A percentile compares a stretch with the other conserved stretches of the same genome.
Conservation (phyloP, 2,113 vertebrate species). For the Vulpes vulpes region DNA sequence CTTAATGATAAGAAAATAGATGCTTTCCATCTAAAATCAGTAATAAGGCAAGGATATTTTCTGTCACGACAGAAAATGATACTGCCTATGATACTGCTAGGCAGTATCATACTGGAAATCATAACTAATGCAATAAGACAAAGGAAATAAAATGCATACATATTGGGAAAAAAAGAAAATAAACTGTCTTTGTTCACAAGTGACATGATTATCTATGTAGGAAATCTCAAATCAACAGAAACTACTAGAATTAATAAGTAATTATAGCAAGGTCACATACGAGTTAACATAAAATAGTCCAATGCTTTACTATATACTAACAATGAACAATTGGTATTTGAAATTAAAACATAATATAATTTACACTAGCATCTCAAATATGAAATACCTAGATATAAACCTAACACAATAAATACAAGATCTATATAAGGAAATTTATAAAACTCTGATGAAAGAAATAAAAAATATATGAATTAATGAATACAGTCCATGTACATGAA, state of each 20-base stretch:
- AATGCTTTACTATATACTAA: not conserved
- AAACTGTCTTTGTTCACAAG: not conserved
- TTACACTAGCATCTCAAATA: not conserved
- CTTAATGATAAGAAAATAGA: not conserved
- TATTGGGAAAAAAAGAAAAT: not conserved
- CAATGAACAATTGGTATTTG: not conserved
- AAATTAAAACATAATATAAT: not conserved
- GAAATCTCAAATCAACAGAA: not conserved
- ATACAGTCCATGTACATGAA: not conserved
- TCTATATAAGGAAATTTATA: not conserved
- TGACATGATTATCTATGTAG: not conserved
- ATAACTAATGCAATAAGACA: not conserved
- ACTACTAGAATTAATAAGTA: not conserved
- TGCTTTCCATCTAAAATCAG: not conserved
- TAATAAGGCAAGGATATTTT: not conserved
- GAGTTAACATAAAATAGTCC: not conserved
- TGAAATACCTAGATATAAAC: not conserved
- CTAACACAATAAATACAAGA: not conserved
- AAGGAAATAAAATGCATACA: not conserved
- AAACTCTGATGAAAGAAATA: not conserved
- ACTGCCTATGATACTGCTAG: not conserved
- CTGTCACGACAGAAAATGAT: not conserved
- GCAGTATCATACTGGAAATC: not conserved
- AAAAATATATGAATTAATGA: not conserved
- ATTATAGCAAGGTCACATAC: not conserved